Evolutionary conservation across 2,888 invertebrate genomes (phyloP).

Genomic region (Amphipoea oculea): DNA sequence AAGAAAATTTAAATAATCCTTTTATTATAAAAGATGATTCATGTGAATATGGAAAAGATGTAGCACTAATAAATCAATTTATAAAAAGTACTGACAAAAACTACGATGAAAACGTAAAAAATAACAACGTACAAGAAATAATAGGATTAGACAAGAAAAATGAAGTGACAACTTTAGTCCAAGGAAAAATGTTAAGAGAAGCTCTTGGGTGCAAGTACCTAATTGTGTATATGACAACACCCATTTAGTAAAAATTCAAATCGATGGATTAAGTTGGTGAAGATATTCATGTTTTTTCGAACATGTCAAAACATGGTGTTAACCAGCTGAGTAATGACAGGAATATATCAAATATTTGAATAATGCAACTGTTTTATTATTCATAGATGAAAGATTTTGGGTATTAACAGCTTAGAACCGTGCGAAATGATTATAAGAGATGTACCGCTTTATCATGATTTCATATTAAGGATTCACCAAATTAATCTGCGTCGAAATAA

Average conservation of each 20-base stretch:
- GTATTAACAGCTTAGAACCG: slow-evolving; percentile 45
- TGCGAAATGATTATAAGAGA: slow-evolving; percentile 56
- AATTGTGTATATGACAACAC: slow-evolving; percentile 63
- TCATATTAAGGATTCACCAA: slow-evolving; percentile 18
- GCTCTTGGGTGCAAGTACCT: slow-evolving; percentile 47
- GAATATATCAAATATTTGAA: slow-evolving; percentile 61
- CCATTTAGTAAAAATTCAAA: slow-evolving; percentile 65
- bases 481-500: slow-evolving; percentile 38
- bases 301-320: slow-evolving; percentile 65
- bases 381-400: slow-evolving; percentile 52
- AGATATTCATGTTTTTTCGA: slow-evolving; percentile 66
- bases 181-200: slow-evolving; percentile 53
- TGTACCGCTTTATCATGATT: slow-evolving; percentile 43
- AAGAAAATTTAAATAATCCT: slow-evolving; percentile 45
- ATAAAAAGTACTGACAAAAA: slow-evolving; percentile 37
- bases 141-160: slow-evolving; percentile 66
- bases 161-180: slow-evolving; percentile 60
- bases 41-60: slow-evolving; percentile 35
- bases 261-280: slow-evolving; percentile 59
- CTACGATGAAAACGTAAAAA: slow-evolving; percentile 48
- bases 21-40: slow-evolving; percentile 28
- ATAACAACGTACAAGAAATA: slow-evolving; percentile 45
- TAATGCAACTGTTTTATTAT: slow-evolving; percentile 57
- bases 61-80: slow-evolving; percentile 28
- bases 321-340: slow-evolving; percentile 59